Base-by-base conservation (phyloP, 2,113 vertebrate species). In the Limanda limanda region DNA sequence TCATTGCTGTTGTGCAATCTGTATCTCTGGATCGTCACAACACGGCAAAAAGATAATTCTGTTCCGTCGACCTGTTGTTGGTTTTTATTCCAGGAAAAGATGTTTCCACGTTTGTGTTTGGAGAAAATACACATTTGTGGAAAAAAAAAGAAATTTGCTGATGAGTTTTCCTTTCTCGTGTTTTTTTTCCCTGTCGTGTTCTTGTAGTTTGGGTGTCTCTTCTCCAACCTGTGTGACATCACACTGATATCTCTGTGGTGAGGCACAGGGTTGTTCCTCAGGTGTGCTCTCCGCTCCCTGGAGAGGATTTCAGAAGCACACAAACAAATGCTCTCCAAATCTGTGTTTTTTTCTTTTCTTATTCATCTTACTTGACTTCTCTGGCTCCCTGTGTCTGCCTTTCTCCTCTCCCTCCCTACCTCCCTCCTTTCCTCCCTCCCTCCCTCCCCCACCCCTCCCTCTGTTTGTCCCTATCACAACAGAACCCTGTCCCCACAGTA, bases 381-480 rank as follows among this genome's bases (percentile, higher is more conserved):
- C 45, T 4, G 45, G 23, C 42, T 75, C 54, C 23, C 61, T 47
- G 54, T 57, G 45, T 25, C 56, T 71, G 45, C 47, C 61, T 81
- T 68, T 79, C 57, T 51, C 42, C 15, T 45, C 68, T 68, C 57
- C 54, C 66, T 78, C 51, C 35, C 66, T 78, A 47, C 35, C 31
- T 31, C 31, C 31, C 31, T 31, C 6, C 47, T 58, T 81, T 65
- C 78, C 57, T 45, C 42, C 15, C 61, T 74, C 61, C 59, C 42
- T 4, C 24, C 31, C 21, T 83, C 77, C 17, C 27, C 27, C 58
- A 1, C 3, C 58, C 18, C 27, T 74, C 51, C 40, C 66, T 81
- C 71, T 74, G 76, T 86, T 84, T 78, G 76, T 82, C 79, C 83
- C 81, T 79, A 81, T 86, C 85, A 83, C 86, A 86, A 88, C 85